These are phyloP conservation scores for Zele albiditarsus DNA, from an alignment of 2,888 invertebrate genomes.

Conservation along the genomic window DNA sequence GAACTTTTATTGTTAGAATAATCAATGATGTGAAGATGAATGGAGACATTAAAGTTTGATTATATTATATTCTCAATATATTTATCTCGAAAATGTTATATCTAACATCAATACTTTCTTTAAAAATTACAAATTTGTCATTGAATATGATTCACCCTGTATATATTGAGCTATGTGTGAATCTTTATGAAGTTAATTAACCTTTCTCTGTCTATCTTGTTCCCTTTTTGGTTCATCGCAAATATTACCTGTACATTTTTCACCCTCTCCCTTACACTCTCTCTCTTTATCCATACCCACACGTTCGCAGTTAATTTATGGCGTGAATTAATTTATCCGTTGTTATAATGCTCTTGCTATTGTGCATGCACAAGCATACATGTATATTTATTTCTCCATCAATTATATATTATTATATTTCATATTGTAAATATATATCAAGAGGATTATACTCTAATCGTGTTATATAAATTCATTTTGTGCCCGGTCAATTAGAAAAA, in stretches of 20 bases:
- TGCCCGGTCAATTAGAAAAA: not conserved
- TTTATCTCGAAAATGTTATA: no score
- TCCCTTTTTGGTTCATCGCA: not conserved
- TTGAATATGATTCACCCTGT: no score
- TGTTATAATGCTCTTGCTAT: not conserved
- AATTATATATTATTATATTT: not conserved
- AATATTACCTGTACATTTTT: not conserved
- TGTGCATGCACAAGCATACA: constrained; percentile 1
- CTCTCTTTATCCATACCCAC: not conserved
- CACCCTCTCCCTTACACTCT: not conserved
- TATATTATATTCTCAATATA: no score
- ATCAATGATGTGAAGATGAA: no score
- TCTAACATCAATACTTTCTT: no score
- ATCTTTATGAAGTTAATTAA: no score
- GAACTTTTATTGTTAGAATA: no score
- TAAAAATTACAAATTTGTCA: no score
- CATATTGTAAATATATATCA: not conserved
- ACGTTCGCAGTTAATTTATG: constrained; percentile 19
- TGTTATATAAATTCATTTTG: not conserved
- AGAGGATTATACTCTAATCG: not conserved
- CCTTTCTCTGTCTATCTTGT: no score
- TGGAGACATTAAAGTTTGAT: no score
- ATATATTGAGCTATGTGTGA: no score
- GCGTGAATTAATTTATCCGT: constrained; percentile 23
- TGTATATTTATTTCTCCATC: constrained; percentile 8